phyloP scores from a whole-genome alignment of 2,888 invertebrate genomes.

The Limnephilus auricula region DNA sequence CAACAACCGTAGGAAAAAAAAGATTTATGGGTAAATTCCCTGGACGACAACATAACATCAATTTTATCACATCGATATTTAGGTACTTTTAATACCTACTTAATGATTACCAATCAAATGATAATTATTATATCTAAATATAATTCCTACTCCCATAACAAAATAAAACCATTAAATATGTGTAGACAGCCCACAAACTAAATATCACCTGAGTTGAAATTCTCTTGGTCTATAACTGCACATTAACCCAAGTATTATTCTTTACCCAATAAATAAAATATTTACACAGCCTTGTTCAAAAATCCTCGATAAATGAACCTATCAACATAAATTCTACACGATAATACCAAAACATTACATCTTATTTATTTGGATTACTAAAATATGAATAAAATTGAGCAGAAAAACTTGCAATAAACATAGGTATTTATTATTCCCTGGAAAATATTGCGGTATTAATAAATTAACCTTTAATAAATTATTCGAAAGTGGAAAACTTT shows the following conservation, averaged over 20 bases:
- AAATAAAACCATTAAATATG: not conserved
- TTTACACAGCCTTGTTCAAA: not conserved
- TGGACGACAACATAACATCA: not conserved
- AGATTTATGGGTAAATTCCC: not conserved
- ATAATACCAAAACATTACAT: not conserved
- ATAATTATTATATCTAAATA: not conserved
- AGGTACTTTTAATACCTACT: not conserved
- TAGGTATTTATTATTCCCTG: not conserved
- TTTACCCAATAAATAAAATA: too few relatives aligned
- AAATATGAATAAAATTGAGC: constrained; percentile 4
- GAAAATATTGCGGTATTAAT: constrained; percentile 10
- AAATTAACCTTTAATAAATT: not conserved
- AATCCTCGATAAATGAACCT: not conserved
- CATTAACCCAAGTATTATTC: too few relatives aligned
- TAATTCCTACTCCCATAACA: not conserved
- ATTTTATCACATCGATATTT: not conserved
- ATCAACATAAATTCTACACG: not conserved
- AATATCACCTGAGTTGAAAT: not conserved
- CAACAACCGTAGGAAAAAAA: not conserved
- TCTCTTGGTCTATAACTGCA: not conserved
- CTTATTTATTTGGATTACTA: not conserved
- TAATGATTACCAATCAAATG: too few relatives aligned
- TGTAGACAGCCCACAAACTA: not conserved
- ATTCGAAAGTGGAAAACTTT: constrained; percentile 14
- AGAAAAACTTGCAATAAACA: constrained; percentile 6